Percentiles rank a stretch among this genome's conserved stretches.
phyloP scores from a whole-genome alignment of 2,113 vertebrate species.

The crab-eating macaque (Macaca fascicularis) region DNA sequence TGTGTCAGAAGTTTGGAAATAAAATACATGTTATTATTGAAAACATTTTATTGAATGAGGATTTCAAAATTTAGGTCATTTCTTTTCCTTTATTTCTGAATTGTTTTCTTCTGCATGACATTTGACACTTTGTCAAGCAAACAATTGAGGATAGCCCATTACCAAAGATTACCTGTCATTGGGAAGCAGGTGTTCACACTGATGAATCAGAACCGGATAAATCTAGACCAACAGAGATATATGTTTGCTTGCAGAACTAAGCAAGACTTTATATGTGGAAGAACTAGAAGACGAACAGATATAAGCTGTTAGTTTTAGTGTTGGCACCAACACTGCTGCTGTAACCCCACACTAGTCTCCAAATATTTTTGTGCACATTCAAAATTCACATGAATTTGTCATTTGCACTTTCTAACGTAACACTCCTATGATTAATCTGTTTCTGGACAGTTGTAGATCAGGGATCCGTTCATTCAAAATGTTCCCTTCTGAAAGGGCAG shows the following conservation, averaged over 20 bases:
- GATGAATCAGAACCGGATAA: neutral
- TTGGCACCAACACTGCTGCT: neutral
- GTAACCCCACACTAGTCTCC: neutral
- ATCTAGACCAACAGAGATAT: neutral
- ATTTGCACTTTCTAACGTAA: neutral
- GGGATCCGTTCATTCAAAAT: neutral
- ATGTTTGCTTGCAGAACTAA: neutral
- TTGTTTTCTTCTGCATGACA: constrained; percentile 6
- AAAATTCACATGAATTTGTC: neutral
- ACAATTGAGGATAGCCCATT: neutral
- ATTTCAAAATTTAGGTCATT: neutral
- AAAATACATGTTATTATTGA: neutral
- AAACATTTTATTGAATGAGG: neutral
- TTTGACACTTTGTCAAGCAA: constrained; percentile 9
- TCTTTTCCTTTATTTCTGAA: neutral
- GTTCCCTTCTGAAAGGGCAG: neutral
- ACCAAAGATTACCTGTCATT: constrained; percentile 11
- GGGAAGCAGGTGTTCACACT: constrained; percentile 34
- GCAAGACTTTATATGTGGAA: neutral
- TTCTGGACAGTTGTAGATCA: neutral
- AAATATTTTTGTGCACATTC: neutral
- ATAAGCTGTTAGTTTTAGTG: neutral
- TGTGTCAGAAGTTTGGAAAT: constrained; percentile 28
- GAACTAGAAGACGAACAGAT: neutral
- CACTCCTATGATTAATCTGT: neutral